Evolutionary conservation across 2,113 vertebrate species (phyloP), one percentile per base, ranked within the genome.

Genomic region (Pygoscelis adeliae): DNA sequence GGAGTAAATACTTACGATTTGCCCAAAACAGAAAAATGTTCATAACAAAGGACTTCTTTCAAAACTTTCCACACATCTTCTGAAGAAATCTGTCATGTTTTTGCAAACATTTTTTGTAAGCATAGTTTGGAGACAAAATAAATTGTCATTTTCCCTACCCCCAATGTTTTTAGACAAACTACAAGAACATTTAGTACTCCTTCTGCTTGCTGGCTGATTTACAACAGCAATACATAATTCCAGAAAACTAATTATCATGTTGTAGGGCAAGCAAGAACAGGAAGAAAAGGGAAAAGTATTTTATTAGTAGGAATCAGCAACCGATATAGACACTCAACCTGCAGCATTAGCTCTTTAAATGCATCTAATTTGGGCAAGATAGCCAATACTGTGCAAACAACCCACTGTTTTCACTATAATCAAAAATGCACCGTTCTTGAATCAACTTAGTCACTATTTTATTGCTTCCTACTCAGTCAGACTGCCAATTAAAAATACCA

Each of bases 171-270:
- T 42, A 83, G 38, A 79, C 50, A 58, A 93, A 44, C 53, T 95
- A 77, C 69, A 94, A 76, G 78, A 94, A 96, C 91, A 86, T 93
- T 88, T 32, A 86, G 89, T 88, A 69, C 91, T 90, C 49, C 44
- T 93, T 15, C 73, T 93, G 78, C 86, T 85, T 77, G 70, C 70
- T 96, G 96, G 62, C 91, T 95, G 74, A 87, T 86, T 87, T 77
- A 87, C 74, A 91, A 65, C 62, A 93, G 56, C 52, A 94, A 66
- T 14, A 66, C 32, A n/a, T 65, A 65, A 89, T 30, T 80, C 70
- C 58, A 95, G 63, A 93, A 89, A 81, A 73, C 23, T 63, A 87
- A 79, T 9, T 85, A 53, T 93, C 42, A 81, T 27, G 22, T 34
- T 85, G 42, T 62, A 13, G 36, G 15, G 42, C 50, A 87, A 59